These are phyloP conservation scores for Neelides folsomi DNA, from an alignment of 2,888 invertebrate species.

Conservation along the genomic window DNA sequence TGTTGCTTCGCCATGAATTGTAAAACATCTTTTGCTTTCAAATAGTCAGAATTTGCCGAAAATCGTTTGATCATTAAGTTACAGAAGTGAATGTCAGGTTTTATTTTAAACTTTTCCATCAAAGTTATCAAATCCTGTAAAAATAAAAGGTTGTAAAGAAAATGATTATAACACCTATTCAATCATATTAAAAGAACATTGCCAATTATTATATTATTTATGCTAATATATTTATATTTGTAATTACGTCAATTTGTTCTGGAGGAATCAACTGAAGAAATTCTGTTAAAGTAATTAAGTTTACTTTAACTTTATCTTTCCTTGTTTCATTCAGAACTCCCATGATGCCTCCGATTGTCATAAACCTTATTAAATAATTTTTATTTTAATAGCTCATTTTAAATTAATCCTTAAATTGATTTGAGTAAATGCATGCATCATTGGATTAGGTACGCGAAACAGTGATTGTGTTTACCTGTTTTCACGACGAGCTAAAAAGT, in stretches of 20 bases:
- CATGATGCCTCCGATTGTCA: conserved; percentile 63
- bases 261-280: conserved; percentile 59
- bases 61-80: conserved; percentile 75
- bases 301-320: conserved; percentile 51
- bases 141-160: too few relatives aligned
- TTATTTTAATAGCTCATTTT: not conserved
- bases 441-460: not conserved
- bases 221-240: not conserved
- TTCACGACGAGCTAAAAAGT: too few relatives aligned
- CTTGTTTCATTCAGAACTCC: conserved; percentile 67
- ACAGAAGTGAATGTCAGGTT: conserved; percentile 66
- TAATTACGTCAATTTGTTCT: conserved; percentile 47
- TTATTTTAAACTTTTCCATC: conserved; percentile 48
- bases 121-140: conserved; percentile 45
- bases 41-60: conserved; percentile 53
- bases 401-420: not conserved
- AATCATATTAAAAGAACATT: too few relatives aligned
- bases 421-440: conserved; percentile 3
- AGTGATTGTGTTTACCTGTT: not conserved
- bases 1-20: conserved; percentile 16
- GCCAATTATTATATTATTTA: not conserved
- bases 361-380: conserved; percentile 41
- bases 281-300: conserved; percentile 64
- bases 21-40: conserved; percentile 48
- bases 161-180: conserved; percentile 2